Evolutionary conservation across 2,113 vertebrate genomes (phyloP).

Genomic region (Oceanodroma tethys): DNA sequence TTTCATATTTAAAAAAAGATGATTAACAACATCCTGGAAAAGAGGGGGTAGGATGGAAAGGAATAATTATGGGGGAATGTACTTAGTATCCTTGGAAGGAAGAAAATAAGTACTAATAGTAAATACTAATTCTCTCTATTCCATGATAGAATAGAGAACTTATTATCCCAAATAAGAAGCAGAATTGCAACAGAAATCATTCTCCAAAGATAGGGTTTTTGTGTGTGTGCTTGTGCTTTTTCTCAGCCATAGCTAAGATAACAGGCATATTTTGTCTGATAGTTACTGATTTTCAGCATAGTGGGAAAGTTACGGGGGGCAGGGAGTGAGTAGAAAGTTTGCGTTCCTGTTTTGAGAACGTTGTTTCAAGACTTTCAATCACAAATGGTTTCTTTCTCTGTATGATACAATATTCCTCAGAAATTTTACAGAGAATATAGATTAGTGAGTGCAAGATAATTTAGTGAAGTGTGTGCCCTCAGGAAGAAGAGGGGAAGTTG

Average conservation of each 20-base stretch:
- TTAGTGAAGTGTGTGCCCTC: not conserved
- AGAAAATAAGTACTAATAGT: not conserved
- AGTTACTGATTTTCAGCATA: not conserved
- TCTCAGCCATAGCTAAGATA: not conserved
- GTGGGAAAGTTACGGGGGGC: accelerated
- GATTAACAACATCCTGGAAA: not conserved
- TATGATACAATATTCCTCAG: not conserved
- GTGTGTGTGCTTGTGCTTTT: not conserved
- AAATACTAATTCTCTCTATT: not conserved
- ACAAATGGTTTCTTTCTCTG: not conserved
- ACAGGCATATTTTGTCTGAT: not conserved
- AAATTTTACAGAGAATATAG: not conserved
- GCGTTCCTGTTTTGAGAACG: not conserved
- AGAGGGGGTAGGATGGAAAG: not conserved
- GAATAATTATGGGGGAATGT: not conserved
- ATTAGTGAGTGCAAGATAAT: not conserved
- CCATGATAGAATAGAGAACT: not conserved
- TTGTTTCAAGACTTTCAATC: not conserved
- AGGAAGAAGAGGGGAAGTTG: not conserved
- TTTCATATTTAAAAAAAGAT: not conserved
- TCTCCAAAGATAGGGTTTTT: not conserved
- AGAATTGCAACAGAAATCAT: not conserved
- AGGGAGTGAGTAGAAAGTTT: not conserved
- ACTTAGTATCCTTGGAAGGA: not conserved
- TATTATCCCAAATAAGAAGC: not conserved